Conservation (phyloP, 2,797 vertebrate species). For the Mormyrops boulengeri region DNA sequence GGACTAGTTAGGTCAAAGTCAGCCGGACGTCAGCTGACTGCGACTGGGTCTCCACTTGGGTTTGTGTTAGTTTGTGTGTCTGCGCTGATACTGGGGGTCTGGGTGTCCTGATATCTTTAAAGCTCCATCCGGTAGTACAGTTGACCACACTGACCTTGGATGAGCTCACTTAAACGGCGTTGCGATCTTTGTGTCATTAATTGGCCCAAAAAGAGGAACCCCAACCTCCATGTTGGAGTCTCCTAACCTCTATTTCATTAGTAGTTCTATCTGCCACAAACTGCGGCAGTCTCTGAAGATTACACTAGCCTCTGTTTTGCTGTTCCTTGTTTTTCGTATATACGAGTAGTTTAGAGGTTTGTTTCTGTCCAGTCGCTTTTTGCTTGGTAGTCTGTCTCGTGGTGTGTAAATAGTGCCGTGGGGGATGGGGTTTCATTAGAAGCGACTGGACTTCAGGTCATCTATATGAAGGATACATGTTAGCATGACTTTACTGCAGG, state of each 20-base stretch:
- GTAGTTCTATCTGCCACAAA: slow-evolving; percentile 31
- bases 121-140: background rate
- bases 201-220: background rate
- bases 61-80: slow-evolving; percentile 10
- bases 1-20: background rate
- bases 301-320: background rate
- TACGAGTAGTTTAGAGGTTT: background rate
- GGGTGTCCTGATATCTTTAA: background rate
- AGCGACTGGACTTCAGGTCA: background rate
- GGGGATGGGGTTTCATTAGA: background rate
- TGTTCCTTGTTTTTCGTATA: background rate
- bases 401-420: background rate
- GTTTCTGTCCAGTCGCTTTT: background rate
- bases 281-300: background rate
- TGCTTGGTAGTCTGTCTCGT: background rate
- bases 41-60: background rate
- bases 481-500: background rate
- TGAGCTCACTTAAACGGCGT: background rate
- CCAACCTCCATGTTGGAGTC: background rate
- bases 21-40: background rate
- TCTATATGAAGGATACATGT: background rate
- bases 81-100: slow-evolving; percentile 38
- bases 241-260: slow-evolving; percentile 22
- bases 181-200: background rate
- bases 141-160: background rate